phyloP scores from a whole-genome alignment of 2,888 invertebrate species.

The Pemphredon lugubris region DNA sequence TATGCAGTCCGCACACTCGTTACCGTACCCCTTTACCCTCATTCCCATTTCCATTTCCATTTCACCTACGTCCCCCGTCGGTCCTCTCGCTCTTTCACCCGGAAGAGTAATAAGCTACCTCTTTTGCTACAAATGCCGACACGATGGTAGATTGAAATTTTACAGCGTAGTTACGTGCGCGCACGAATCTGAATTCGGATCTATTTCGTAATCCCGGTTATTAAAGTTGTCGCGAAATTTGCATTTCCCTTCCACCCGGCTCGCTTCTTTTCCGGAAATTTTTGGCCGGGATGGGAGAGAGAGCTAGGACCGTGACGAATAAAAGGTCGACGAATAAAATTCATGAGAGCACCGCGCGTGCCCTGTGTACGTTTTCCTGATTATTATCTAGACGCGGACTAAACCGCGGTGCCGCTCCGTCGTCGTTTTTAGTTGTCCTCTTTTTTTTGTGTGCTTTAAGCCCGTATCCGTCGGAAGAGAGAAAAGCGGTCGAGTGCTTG shows the following conservation, averaged over 20 bases:
- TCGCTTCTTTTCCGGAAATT: conserved; percentile 41
- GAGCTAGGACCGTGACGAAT: conserved; percentile 48
- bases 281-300: conserved; percentile 46
- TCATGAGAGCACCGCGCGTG: conserved; percentile 41
- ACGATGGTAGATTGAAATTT: conserved; percentile 65
- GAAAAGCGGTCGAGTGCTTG: background rate
- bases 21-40: conserved; percentile 21
- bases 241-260: conserved; percentile 37
- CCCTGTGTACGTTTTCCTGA: conserved; percentile 23
- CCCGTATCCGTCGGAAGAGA: background rate
- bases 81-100: too few relatives aligned
- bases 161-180: conserved; percentile 43
- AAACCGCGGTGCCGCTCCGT: conserved; percentile 2
- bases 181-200: conserved; percentile 58
- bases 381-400: conserved; percentile 29
- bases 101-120: conserved; percentile 44
- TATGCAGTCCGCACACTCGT: conserved; percentile 54
- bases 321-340: conserved; percentile 51
- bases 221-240: conserved; percentile 61
- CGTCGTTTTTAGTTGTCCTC: background rate
- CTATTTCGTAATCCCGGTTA: conserved; percentile 62
- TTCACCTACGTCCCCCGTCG: background rate
- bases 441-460: background rate
- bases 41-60: background rate
- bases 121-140: conserved; percentile 39